A percentile compares a stretch with the other conserved stretches of the same genome.
Evolutionary conservation across 1,140 invertebrate genomes (phyloP).

Genomic region (Pinna nobilis): DNA sequence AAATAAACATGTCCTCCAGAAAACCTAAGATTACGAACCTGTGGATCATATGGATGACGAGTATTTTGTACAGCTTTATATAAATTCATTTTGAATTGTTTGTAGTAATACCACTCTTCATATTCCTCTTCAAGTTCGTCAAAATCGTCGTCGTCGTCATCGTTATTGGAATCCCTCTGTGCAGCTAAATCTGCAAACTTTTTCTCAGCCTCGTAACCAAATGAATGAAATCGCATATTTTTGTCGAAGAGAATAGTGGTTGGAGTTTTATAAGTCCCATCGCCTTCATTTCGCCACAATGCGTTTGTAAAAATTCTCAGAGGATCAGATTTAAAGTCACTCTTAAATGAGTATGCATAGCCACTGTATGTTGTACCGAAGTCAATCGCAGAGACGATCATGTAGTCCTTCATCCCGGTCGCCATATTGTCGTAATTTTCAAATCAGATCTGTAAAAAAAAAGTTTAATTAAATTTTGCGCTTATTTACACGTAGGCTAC

Average conservation of each 20-base stretch:
- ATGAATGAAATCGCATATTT: slow-evolving; percentile 18
- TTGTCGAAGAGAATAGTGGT: slow-evolving; percentile 27
- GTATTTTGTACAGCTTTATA: background rate
- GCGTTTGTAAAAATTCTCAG: background rate
- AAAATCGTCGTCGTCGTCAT: background rate
- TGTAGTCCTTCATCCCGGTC: background rate
- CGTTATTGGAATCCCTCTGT: background rate
- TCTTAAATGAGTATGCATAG: background rate
- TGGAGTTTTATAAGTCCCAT: slow-evolving; percentile 21
- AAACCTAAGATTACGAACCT: background rate
- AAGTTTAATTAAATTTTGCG: too few relatives aligned
- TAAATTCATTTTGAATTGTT: slow-evolving; percentile 30
- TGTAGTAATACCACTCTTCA: slow-evolving; percentile 24
- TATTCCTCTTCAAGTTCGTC: background rate
- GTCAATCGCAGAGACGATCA: slow-evolving; percentile 12
- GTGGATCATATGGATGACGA: background rate
- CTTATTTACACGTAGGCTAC: too few relatives aligned
- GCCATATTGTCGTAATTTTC: too few relatives aligned
- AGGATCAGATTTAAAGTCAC: background rate
- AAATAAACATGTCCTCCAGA: too few relatives aligned
- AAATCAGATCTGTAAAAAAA: too few relatives aligned
- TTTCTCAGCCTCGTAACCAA: slow-evolving; percentile 42
- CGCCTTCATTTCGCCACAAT: background rate
- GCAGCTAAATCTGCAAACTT: slow-evolving; percentile 29
- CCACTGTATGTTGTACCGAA: slow-evolving; percentile 15